Percentiles rank a stretch among this genome's conserved stretches.
Conservation (phyloP, 1,140 invertebrate species). For the Holcopasites calliopsidis region DNA sequence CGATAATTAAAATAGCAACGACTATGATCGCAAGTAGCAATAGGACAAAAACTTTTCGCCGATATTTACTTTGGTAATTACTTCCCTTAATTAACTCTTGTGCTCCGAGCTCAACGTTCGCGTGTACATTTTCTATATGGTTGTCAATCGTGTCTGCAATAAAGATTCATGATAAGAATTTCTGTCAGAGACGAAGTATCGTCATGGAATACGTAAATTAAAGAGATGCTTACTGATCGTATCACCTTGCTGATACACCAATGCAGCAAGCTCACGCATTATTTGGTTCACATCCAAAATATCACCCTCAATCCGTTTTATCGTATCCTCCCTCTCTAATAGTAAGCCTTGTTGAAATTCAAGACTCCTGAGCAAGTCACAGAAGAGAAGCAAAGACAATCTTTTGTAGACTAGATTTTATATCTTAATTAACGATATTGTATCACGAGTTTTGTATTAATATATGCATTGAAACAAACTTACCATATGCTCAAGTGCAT, state of each 20-base stretch:
- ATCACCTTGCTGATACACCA: conserved; percentile 91
- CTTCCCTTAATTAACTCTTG: conserved; percentile 89
- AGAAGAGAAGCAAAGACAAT: conserved; percentile 33
- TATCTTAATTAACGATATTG: neutral
- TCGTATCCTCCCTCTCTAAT: conserved; percentile 86
- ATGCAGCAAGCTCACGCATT: conserved; percentile 90
- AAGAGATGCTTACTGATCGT: conserved; percentile 86
- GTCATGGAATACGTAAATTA: neutral
- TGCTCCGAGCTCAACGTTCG: conserved; percentile 88
- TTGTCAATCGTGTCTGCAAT: conserved; percentile 92
- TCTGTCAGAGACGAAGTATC: neutral
- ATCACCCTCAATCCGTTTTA: conserved; percentile 89
- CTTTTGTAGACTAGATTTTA: neutral
- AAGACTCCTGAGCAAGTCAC: conserved; percentile 72
- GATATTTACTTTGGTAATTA: conserved; percentile 86
- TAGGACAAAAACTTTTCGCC: conserved; percentile 86
- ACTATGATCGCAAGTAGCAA: conserved; percentile 83
- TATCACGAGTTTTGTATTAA: neutral
- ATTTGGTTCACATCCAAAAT: conserved; percentile 95
- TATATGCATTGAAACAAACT: conserved; percentile 39
- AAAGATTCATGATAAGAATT: conserved; percentile 20
- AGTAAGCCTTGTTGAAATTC: conserved; percentile 89
- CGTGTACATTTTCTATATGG: conserved; percentile 89
- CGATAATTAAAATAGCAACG: conserved; percentile 82
- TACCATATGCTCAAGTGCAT: conserved; percentile 43